phyloP scores from a whole-genome alignment of 2,113 vertebrate species.

The Cricetomys ansorgei region DNA sequence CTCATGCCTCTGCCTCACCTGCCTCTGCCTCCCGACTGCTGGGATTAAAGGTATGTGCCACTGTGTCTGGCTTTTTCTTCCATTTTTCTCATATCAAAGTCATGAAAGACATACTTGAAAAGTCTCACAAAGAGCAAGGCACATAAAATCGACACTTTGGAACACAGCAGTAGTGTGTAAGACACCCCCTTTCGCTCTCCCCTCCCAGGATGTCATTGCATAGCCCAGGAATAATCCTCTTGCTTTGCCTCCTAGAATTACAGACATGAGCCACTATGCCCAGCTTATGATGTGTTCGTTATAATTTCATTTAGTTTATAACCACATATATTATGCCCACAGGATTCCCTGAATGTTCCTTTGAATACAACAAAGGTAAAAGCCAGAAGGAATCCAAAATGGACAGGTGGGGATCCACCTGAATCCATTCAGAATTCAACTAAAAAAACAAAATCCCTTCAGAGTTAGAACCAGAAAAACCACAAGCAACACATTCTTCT shows the following conservation, averaged over 20 bases:
- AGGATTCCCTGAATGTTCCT: neutral
- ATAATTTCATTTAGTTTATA: conserved; percentile 20
- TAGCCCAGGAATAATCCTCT: neutral
- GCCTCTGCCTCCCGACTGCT: neutral
- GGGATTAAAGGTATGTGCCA: neutral
- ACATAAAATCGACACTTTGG: neutral
- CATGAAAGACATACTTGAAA: neutral
- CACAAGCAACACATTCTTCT: neutral
- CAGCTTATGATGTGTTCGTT: neutral
- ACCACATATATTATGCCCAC: neutral
- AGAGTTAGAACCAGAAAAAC: neutral
- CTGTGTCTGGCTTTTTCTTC: neutral
- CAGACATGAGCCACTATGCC: too few species aligned
- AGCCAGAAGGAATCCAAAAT: neutral
- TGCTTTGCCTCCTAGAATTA: neutral
- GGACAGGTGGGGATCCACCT: neutral
- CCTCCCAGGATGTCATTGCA: neutral
- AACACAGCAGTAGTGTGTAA: neutral
- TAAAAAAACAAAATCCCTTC: conserved; percentile 1
- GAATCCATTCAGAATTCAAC: neutral
- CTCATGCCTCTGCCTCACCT: neutral
- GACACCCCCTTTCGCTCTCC: neutral
- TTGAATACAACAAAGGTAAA: conserved; percentile 24
- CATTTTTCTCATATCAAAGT: neutral
- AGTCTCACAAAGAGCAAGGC: neutral